Conservation (phyloP, 2,888 invertebrate species). For the Brachyptera risi region DNA sequence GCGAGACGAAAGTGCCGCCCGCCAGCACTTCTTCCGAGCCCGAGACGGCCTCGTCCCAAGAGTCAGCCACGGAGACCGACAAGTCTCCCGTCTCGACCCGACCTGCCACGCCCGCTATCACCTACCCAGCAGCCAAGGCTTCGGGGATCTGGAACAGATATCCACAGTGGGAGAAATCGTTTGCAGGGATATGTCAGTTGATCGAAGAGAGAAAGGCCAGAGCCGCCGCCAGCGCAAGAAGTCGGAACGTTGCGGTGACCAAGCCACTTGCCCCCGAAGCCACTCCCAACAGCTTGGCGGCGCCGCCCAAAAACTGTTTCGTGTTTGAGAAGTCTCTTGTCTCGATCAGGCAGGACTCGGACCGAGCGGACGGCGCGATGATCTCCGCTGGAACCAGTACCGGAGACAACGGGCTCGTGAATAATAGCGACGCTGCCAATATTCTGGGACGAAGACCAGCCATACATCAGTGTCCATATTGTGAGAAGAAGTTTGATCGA, state of each 20-base stretch:
- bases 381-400: too few relatives aligned
- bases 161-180: not conserved
- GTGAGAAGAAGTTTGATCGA: constrained; percentile 62
- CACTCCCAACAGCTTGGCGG: not conserved
- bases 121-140: too few relatives aligned
- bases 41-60: not conserved
- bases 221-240: not conserved
- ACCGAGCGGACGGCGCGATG: not conserved
- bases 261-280: not conserved
- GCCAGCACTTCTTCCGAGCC: not conserved
- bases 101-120: not conserved
- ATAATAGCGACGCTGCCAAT: not conserved
- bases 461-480: constrained; percentile 54
- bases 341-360: not conserved
- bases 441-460: constrained; percentile 34
- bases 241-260: not conserved
- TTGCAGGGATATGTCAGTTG: not conserved
- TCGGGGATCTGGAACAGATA: not conserved
- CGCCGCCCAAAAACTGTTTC: not conserved
- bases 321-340: not conserved
- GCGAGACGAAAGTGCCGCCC: not conserved
- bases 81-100: not conserved
- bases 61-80: not conserved
- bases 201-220: not conserved
- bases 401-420: not conserved